Conservation (phyloP, 2,888 invertebrate species). For the Drosophila algonquin region DNA sequence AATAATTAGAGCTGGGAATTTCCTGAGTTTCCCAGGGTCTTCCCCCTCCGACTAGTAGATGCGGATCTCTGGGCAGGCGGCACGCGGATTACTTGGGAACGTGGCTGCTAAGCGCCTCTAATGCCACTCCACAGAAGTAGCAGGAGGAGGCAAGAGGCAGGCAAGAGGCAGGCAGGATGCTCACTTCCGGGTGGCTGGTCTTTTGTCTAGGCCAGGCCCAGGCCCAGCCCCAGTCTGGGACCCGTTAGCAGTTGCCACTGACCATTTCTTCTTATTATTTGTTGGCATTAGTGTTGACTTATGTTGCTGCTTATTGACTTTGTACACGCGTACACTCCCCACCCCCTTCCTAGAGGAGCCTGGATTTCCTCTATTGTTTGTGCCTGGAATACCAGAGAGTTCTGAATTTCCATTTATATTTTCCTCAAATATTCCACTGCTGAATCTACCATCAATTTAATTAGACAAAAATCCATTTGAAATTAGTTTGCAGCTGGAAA, state of each 20-base stretch:
- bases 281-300: conserved; percentile 61
- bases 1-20: conserved; percentile 74
- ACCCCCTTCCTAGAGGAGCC: conserved; percentile 12
- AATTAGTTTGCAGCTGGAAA: not conserved
- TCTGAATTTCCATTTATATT: conserved; percentile 2
- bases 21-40: conserved; percentile 44
- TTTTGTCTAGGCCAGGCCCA: conserved; percentile 24
- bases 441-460: not conserved
- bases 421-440: not conserved
- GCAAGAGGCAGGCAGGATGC: not conserved
- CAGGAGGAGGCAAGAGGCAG: not conserved
- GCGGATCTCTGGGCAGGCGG: not conserved
- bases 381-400: not conserved
- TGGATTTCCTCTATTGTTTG: conserved; percentile 19
- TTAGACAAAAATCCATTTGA: conserved; percentile 29
- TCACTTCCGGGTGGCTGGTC: conserved; percentile 53
- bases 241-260: conserved; percentile 38
- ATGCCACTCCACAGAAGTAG: conserved; percentile 37
- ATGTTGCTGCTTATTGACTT: conserved; percentile 58
- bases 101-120: conserved; percentile 59
- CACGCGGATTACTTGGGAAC: conserved; percentile 56
- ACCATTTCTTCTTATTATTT: conserved; percentile 55
- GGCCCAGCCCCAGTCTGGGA: conserved; percentile 5
- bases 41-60: conserved; percentile 19
- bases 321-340: conserved; percentile 24